Evolutionary conservation across 2,797 vertebrate genomes (phyloP).

Genomic region (Syngnathus rostellatus): DNA sequence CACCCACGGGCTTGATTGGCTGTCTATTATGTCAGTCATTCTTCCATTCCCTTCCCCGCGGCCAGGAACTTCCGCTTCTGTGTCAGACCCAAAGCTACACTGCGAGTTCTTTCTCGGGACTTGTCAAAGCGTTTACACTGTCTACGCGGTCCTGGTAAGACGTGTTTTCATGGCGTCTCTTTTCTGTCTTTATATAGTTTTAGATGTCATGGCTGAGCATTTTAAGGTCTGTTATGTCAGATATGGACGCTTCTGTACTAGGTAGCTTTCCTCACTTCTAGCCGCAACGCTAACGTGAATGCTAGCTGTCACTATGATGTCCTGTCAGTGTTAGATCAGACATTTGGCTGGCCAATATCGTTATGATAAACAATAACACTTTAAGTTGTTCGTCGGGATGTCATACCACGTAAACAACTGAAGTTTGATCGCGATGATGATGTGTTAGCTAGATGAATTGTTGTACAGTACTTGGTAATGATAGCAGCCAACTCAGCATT

Average conservation of each 20-base stretch:
- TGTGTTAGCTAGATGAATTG: neutral
- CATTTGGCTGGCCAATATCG: conserved; percentile 1
- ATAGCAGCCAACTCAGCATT: conserved; percentile 10
- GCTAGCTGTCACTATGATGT: conserved; percentile 46
- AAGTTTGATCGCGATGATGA: neutral
- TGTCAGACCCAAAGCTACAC: conserved; percentile 43
- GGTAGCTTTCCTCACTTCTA: conserved; percentile 33
- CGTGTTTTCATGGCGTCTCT: neutral
- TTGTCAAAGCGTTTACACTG: conserved; percentile 15
- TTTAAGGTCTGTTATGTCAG: neutral
- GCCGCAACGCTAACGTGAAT: conserved; percentile 35
- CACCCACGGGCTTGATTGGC: conserved; percentile 1
- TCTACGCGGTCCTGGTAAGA: conserved; percentile 35
- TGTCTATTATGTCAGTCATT: conserved; percentile 13
- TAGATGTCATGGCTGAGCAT: neutral
- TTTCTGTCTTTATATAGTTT: fast-evolving
- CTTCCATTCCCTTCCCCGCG: conserved; percentile 21
- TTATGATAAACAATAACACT: neutral
- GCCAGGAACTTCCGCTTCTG: conserved; percentile 61
- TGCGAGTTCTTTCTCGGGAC: conserved; percentile 31
- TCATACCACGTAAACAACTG: neutral
- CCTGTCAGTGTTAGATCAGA: conserved; percentile 16
- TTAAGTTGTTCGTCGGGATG: neutral
- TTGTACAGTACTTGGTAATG: conserved; percentile 11
- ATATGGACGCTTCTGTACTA: conserved; percentile 6